These are phyloP conservation scores for Nomada fucata DNA, from an alignment of 2,888 invertebrate species.

Conservation along the genomic window DNA sequence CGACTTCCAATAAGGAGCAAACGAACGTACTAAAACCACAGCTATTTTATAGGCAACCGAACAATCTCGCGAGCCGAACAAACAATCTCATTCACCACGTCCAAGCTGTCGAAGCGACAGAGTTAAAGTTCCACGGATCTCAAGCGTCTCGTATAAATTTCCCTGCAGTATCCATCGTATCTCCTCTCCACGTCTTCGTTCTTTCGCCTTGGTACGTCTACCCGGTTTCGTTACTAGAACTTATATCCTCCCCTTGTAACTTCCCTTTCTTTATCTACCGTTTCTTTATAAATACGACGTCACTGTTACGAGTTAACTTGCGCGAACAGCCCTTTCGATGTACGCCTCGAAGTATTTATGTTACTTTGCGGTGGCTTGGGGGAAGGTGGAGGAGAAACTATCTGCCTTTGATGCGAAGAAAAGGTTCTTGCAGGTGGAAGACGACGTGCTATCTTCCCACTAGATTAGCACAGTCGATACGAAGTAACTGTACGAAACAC, in stretches of 20 bases:
- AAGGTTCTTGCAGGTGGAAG: slow-evolving; percentile 7
- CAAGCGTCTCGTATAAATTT: slow-evolving; percentile 23
- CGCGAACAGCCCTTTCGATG: slow-evolving; percentile 42
- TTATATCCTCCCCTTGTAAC: neutral
- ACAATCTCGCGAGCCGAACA: neutral
- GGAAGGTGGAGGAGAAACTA: no score
- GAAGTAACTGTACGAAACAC: slow-evolving; percentile 21
- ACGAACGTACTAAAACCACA: neutral
- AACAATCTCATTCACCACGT: neutral
- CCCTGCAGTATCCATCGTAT: neutral
- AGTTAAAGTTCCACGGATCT: neutral
- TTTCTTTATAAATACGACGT: slow-evolving; percentile 37
- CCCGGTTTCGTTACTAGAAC: slow-evolving; percentile 2
- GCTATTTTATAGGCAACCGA: neutral
- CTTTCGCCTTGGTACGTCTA: neutral
- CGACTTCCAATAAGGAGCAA: no score
- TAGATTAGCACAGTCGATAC: slow-evolving; percentile 35
- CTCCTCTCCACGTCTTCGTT: no score
- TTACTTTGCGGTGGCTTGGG: slow-evolving; percentile 17
- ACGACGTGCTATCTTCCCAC: slow-evolving; percentile 8
- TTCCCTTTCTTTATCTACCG: neutral
- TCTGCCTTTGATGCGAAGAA: slow-evolving; percentile 2
- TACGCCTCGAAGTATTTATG: slow-evolving; percentile 32
- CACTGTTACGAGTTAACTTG: slow-evolving; percentile 26
- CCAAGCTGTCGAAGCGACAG: neutral